Evolutionary conservation across 2,797 vertebrate genomes (phyloP), one percentile per base, ranked within the genome.

Genomic region (Xyrichtys novacula): DNA sequence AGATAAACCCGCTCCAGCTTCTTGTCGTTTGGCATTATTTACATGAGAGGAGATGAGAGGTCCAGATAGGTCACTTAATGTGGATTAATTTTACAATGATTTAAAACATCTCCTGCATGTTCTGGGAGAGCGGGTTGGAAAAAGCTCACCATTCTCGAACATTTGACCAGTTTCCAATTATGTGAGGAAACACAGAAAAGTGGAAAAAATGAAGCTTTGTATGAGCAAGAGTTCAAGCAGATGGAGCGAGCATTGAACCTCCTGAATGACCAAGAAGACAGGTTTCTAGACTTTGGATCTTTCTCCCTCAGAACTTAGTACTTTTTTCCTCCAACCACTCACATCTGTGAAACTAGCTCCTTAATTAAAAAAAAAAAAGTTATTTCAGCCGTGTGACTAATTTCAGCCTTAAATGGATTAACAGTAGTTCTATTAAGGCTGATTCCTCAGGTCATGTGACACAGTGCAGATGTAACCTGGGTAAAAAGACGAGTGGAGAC

Each of bases 1-100:
- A 56, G 62, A 76, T 65, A 57, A 80, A 65, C 22, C 31, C 28
- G 16, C 5, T 28, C 40, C 47, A 47, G 40, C 56, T 70, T 78
- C 39, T 70, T 80, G 71, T 32, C 47, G 49, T 52, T 61, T 3
- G 17, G 36, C 14, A 4, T 56, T 25, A 42, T 31, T 49, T 50
- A 26, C 34, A 60, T 71, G 40, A 58, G 62, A 61, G 47, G 29
- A 67, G 79, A 74, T 32, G 23, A 47, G 23, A 44, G 25, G 62
- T 19, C 20, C 49, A 44, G 59, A 66, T 75, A 53, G 36, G n/a
- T 44, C 19, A 23, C 17, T 52, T 9, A 17, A 40, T 40, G 22
- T 25, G 19, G 28, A 39, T 63, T 49, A n/a, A 65, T 56, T 64
- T 28, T n/a, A 12, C 63, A 62, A 48, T 25, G 31, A 61, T 44